Conservation (phyloP, 2,113 vertebrate species). For the Apus apus region DNA sequence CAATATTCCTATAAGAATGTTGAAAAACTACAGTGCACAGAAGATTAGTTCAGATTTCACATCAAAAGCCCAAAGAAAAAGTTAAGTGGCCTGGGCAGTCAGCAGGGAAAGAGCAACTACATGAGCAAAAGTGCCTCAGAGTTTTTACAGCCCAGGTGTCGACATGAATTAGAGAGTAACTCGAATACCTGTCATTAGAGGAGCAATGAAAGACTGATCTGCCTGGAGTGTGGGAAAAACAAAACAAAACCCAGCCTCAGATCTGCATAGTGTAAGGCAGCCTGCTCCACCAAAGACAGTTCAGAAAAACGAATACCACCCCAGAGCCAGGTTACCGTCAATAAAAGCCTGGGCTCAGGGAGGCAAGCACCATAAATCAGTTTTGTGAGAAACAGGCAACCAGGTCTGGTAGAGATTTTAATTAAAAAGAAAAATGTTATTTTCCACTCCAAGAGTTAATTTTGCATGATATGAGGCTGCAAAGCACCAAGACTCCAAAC, state of each 20-base stretch:
- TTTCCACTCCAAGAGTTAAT: conserved; percentile 25
- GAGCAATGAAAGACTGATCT: conserved; percentile 23
- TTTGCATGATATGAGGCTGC: background rate
- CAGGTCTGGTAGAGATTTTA: background rate
- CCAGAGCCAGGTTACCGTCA: background rate
- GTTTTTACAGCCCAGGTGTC: conserved; percentile 49
- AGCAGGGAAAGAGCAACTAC: background rate
- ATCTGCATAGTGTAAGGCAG: background rate
- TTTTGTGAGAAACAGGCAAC: conserved; percentile 1
- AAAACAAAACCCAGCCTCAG: conserved; percentile 16
- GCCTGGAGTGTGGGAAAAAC: background rate
- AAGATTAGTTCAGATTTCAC: conserved; percentile 38
- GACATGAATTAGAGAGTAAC: conserved; percentile 28
- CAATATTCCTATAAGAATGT: conserved; percentile 11
- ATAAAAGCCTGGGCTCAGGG: background rate
- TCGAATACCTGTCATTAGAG: conserved; percentile 27
- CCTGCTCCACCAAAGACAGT: background rate
- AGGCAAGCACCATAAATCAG: background rate
- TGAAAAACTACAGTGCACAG: conserved; percentile 31
- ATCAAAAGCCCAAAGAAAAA: conserved; percentile 43
- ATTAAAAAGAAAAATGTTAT: background rate
- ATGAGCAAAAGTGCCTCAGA: background rate
- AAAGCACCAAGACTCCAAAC: background rate
- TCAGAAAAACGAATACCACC: background rate
- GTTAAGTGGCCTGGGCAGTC: background rate